Percentiles rank a stretch among this genome's conserved stretches.
Conservation (phyloP, 2,888 invertebrate species). For the Amiota mariae region DNA sequence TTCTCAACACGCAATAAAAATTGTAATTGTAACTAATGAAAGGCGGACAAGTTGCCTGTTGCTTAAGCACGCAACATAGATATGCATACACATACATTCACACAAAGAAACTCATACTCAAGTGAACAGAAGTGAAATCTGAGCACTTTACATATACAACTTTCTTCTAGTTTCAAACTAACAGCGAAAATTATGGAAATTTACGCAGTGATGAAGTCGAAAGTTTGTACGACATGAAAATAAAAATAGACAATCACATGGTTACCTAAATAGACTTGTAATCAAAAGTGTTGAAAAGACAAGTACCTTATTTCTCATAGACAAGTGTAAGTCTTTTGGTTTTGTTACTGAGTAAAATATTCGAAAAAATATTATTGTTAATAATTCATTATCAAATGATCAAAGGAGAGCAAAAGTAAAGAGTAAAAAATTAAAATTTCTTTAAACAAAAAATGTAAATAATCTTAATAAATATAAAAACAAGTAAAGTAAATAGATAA, state of each 20-base stretch:
- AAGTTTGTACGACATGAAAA: constrained; percentile 15
- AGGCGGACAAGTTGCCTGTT: constrained; percentile 17
- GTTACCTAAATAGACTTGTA: neutral
- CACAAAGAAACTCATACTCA: neutral
- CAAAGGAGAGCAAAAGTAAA: neutral
- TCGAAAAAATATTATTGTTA: too few species aligned
- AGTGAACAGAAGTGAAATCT: neutral
- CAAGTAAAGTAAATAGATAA: neutral
- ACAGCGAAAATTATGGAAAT: constrained; percentile 58
- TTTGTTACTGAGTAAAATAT: too few species aligned
- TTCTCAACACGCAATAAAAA: constrained; percentile 20
- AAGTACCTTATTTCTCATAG: too few species aligned
- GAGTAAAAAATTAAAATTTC: neutral
- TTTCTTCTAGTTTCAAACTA: neutral
- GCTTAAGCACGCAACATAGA: constrained; percentile 35
- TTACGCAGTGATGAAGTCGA: constrained; percentile 44
- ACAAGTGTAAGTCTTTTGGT: too few species aligned
- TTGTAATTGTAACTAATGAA: constrained; percentile 20
- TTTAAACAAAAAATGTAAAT: neutral
- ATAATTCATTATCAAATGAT: too few species aligned
- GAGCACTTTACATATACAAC: too few species aligned
- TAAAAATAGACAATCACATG: constrained; percentile 18
- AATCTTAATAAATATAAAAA: neutral
- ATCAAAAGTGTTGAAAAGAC: too few species aligned
- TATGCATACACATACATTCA: constrained; percentile 6